Evolutionary conservation across 2,888 invertebrate species (phyloP).

Genomic region (Synergus japonicus): DNA sequence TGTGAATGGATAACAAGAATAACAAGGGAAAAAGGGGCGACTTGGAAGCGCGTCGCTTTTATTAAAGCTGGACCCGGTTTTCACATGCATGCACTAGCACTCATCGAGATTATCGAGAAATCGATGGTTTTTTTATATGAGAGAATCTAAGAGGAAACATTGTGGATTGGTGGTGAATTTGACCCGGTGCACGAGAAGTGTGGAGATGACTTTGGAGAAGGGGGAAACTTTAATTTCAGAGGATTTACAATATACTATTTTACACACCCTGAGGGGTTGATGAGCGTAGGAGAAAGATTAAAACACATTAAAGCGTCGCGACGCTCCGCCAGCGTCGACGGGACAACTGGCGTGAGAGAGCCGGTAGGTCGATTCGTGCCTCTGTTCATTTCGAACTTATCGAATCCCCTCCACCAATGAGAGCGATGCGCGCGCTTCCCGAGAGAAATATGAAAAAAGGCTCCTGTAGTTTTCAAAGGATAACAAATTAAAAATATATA

Average conservation of each 20-base stretch:
- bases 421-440: slow-evolving; percentile 28
- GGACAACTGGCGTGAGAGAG: slow-evolving; percentile 64
- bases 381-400: slow-evolving; percentile 48
- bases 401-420: slow-evolving; percentile 33
- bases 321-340: slow-evolving; percentile 53
- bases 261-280: slow-evolving; percentile 19
- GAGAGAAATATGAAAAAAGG: slow-evolving; percentile 11
- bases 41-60: slow-evolving; percentile 24
- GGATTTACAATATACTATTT: not conserved
- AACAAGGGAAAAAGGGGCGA: not conserved
- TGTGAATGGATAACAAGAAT: not conserved
- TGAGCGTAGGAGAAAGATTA: not conserved
- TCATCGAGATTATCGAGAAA: not conserved
- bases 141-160: not conserved
- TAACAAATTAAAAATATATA: too few relatives aligned
- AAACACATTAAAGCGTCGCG: not conserved
- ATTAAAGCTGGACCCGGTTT: slow-evolving; percentile 32
- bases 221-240: not conserved
- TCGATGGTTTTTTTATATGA: not conserved
- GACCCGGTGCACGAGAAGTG: not conserved
- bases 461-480: not conserved
- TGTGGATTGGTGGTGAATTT: not conserved
- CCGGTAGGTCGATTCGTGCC: slow-evolving; percentile 55
- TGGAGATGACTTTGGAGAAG: not conserved
- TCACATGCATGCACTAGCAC: slow-evolving; percentile 17